Conservation (phyloP, 1,140 invertebrate genomes). For the Brachionus rubens region DNA sequence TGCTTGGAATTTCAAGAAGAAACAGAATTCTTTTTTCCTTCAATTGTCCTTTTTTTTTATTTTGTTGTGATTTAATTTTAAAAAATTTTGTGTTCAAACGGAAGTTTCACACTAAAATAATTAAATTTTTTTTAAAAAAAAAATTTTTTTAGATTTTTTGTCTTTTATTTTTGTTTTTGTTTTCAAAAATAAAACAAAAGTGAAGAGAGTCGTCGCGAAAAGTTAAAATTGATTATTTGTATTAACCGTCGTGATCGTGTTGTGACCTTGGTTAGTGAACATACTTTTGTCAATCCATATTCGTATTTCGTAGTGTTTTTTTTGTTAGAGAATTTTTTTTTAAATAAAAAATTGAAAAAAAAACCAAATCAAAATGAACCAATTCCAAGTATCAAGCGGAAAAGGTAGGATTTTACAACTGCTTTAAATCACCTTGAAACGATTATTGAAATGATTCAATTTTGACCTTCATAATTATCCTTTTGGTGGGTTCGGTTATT, state of each 20-base stretch:
- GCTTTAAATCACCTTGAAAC: no score
- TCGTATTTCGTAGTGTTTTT: conserved; percentile 23
- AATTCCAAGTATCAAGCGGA: background rate
- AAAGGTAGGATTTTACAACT: background rate
- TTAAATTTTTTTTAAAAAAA: no score
- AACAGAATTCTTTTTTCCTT: no score
- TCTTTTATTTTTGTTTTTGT: background rate
- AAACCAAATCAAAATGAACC: background rate
- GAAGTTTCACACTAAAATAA: no score
- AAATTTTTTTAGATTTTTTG: conserved; percentile 2
- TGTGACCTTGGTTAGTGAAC: conserved; percentile 36
- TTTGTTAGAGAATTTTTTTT: background rate
- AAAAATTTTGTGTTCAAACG: no score
- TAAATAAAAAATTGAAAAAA: background rate
- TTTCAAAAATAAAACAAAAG: background rate
- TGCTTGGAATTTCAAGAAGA: no score
- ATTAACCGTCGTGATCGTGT: conserved; percentile 40
- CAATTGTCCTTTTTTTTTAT: no score
- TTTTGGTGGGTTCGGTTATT: no score
- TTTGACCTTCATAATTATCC: no score
- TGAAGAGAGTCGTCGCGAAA: background rate
- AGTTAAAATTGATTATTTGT: conserved; percentile 2
- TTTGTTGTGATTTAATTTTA: no score
- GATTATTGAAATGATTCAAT: conserved; percentile 35
- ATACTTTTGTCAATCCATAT: conserved; percentile 19